phyloP scores from a whole-genome alignment of 2,888 invertebrate species.

The Drosophila ustulata region DNA sequence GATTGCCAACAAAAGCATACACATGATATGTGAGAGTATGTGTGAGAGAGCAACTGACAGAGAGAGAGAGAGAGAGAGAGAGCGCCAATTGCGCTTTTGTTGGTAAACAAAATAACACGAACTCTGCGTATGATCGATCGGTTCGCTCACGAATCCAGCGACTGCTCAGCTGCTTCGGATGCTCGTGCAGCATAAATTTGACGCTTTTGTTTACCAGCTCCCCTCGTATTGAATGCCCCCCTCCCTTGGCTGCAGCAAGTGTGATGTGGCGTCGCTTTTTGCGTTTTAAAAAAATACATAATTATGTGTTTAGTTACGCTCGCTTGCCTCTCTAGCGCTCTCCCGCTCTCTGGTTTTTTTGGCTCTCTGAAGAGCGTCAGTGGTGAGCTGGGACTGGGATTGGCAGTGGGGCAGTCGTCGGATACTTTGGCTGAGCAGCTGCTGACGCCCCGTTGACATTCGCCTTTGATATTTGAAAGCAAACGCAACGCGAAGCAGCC shows the following conservation, averaged over 20 bases:
- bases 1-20: neutral
- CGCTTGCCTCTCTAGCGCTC: conserved; percentile 29
- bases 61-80: neutral
- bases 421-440: conserved; percentile 61
- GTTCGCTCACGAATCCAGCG: conserved; percentile 26
- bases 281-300: conserved; percentile 82
- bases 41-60: neutral
- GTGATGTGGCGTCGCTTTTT: conserved; percentile 63
- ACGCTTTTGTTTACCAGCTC: conserved; percentile 62
- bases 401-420: conserved; percentile 20
- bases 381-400: conserved; percentile 20
- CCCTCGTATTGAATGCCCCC: neutral
- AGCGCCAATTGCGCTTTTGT: conserved; percentile 57
- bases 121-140: conserved; percentile 63
- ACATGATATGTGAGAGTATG: neutral
- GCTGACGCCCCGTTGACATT: conserved; percentile 63
- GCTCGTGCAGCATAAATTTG: conserved; percentile 69
- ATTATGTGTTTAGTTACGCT: conserved; percentile 77
- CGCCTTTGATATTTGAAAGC: conserved; percentile 79
- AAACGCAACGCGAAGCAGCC: conserved; percentile 64
- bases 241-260: neutral
- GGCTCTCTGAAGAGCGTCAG: conserved; percentile 5
- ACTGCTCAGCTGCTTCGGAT: conserved; percentile 69
- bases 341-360: conserved; percentile 3
- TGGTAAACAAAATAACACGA: conserved; percentile 79